Percentiles rank a stretch among this genome's conserved stretches.
Conservation (phyloP, 2,888 invertebrate genomes). For the Conus canariensis region DNA sequence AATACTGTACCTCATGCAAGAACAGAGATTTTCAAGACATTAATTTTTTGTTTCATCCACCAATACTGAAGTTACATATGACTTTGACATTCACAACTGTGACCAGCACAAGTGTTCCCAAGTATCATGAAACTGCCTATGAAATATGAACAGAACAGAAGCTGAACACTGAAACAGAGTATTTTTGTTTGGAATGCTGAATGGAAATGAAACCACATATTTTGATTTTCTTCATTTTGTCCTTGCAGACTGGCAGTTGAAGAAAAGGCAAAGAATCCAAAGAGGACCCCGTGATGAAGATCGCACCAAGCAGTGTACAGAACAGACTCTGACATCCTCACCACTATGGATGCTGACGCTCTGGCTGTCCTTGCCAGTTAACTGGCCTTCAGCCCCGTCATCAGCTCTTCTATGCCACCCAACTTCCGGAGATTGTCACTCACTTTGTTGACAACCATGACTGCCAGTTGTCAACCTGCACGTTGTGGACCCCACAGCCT, state of each 20-base stretch:
- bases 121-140: no score
- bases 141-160: no score
- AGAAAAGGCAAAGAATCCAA: background rate
- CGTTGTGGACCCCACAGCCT: constrained; percentile 1
- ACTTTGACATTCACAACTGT: no score
- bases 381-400: background rate
- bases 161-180: no score
- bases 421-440: background rate
- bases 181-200: no score
- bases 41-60: no score
- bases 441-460: constrained; percentile 8
- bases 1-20: no score
- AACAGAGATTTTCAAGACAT: no score
- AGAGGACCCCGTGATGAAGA: background rate
- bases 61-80: no score
- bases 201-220: no score
- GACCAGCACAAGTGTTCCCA: no score
- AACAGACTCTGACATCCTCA: background rate
- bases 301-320: background rate
- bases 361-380: background rate
- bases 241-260: background rate
- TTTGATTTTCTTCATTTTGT: background rate
- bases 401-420: background rate
- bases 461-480: constrained; percentile 9
- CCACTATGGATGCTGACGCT: constrained; percentile 2